Evolutionary conservation across 2,797 vertebrate genomes (phyloP), one percentile per base, ranked within the genome.

Genomic region (Scarus forsteni): DNA sequence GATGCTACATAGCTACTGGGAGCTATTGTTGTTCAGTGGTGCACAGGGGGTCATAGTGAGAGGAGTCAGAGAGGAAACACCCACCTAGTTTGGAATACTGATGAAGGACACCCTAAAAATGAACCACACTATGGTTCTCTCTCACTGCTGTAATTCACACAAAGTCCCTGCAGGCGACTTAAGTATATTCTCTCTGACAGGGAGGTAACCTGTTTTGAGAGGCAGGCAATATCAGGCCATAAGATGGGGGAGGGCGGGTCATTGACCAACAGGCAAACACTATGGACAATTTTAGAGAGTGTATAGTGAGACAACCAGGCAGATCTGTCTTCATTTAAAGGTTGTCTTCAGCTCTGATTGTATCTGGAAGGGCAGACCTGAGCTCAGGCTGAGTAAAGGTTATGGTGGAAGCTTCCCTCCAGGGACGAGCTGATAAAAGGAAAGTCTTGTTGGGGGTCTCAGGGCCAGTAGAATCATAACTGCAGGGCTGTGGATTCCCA

Each of bases 301-400:
- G 64, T 70, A 82, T 73, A 76, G 77, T 75, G 72, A 73, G 81
- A 80, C 76, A 38, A 73, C 0, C 1, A 39, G 79, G 60, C 58
- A 66, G 73, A 90, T 87, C 88, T 19, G 75, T 91, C 90, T 92
- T 89, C 79, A 89, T 92, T 90, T 88, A 73, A 79, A 86, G 85
- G 79, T 79, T 90, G 85, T 89, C 86, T 85, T 58, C 13, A 60
- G 68, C 75, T 61, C 84, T 82, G 87, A 91, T 92, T 88, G 81
- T 73, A 77, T 89, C 81, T 84, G 64, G 66, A 74, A 76, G 85
- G 78, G 77, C 73, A 64, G 81, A 60, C 60, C 60, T 68, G 71
- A 70, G 69, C 79, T 78, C 35, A 34, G n/a, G 65, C 79, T 67
- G 72, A 63, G 73, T 66, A 81, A 83, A 86, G 81, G 85, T 83